Conservation (phyloP, 2,797 vertebrate genomes). For the Chanos chanos region DNA sequence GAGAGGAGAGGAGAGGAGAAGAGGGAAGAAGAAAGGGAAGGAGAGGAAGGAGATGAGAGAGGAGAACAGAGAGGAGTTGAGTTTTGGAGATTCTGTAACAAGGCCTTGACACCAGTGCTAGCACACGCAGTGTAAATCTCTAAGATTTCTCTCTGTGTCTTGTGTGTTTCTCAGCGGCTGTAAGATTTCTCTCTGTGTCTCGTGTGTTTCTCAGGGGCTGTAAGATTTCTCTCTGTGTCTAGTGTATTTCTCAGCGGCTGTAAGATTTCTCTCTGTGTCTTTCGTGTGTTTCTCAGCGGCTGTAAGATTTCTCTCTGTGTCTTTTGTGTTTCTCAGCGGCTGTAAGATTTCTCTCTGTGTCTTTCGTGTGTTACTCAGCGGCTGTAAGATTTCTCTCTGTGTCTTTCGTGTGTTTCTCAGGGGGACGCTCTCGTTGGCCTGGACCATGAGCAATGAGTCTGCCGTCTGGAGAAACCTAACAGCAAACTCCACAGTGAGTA, state of each 20-base stretch:
- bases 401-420: constrained; percentile 56
- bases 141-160: too few relatives aligned
- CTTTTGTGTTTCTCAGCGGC: too few relatives aligned
- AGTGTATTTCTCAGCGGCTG: too few relatives aligned
- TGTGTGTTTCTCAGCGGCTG: background rate
- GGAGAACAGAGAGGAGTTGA: background rate
- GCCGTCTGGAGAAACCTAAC: constrained; percentile 86
- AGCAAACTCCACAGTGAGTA: constrained; percentile 85
- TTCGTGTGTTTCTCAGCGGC: constrained; percentile 64
- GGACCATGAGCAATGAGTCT: constrained; percentile 90
- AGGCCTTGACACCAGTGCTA: too few relatives aligned
- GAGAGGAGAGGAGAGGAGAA: background rate
- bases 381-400: constrained; percentile 30
- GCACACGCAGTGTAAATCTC: too few relatives aligned
- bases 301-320: too few relatives aligned
- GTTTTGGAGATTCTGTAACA: background rate
- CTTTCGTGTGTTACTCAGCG: background rate
- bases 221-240: too few relatives aligned
- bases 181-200: too few relatives aligned
- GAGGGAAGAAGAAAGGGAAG: background rate
- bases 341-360: too few relatives aligned
- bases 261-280: too few relatives aligned
- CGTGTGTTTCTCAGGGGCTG: too few relatives aligned
- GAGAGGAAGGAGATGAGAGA: background rate
- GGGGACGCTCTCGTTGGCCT: constrained; percentile 72